Percentiles rank a stretch among this genome's conserved stretches.
Conservation (phyloP, 1,140 invertebrate species). For the Pseudomyrmex pallidus region DNA sequence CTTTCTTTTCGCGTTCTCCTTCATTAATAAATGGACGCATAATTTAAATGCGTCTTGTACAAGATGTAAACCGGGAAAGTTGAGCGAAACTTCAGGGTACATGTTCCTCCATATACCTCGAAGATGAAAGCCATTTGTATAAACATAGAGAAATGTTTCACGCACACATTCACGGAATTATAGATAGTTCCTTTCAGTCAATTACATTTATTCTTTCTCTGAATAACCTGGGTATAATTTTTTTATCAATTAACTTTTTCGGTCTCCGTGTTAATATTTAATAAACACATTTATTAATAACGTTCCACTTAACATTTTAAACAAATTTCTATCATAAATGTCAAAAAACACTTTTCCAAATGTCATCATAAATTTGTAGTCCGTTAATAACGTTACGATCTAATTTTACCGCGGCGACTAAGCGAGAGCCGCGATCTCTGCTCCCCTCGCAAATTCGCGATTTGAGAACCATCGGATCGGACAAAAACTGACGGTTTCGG, state of each 20-base stretch:
- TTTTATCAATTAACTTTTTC: no score
- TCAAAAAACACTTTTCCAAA: background rate
- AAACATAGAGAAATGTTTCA: background rate
- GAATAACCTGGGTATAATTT: no score
- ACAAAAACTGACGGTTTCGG: slow-evolving; percentile 28
- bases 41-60: slow-evolving; percentile 32
- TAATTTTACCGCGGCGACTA: background rate
- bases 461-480: background rate
- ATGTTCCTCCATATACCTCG: background rate
- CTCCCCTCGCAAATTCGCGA: slow-evolving; percentile 9
- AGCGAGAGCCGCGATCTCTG: background rate
- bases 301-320: no score
- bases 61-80: slow-evolving; percentile 9
- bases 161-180: background rate
- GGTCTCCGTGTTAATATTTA: no score
- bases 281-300: no score
- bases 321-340: no score
- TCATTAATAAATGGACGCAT: slow-evolving; percentile 49
- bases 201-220: background rate
- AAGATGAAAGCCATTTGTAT: slow-evolving; percentile 5
- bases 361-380: background rate
- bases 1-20: slow-evolving; percentile 14
- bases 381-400: slow-evolving; percentile 2
- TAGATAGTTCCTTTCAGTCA: background rate
- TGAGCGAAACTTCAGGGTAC: background rate